A percentile compares a stretch with the other conserved stretches of the same genome.
Conservation (phyloP, 2,797 vertebrate genomes). For the Sardinella longiceps region DNA sequence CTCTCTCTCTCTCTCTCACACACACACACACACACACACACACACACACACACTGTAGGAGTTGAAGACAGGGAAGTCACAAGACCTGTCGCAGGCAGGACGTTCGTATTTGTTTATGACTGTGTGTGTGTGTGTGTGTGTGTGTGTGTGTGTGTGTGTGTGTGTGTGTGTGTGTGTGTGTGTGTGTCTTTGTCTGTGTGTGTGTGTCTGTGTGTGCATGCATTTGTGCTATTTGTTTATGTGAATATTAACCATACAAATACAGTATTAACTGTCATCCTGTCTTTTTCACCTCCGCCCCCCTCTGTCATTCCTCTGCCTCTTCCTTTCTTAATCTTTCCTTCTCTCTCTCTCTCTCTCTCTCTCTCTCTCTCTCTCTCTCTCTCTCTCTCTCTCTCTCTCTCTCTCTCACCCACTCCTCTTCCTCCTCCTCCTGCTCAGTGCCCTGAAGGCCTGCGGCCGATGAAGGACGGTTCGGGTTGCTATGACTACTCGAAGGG, state of each 20-base stretch:
- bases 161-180: not conserved
- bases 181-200: not conserved
- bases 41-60: not conserved
- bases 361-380: slow-evolving; percentile 1
- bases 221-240: too few relatives aligned
- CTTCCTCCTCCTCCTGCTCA: slow-evolving; percentile 54
- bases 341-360: slow-evolving; percentile 33
- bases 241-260: not conserved
- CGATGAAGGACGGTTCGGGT: slow-evolving; percentile 97
- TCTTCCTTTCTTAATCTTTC: not conserved
- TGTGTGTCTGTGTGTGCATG: not conserved
- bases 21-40: not conserved
- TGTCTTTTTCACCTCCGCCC: not conserved
- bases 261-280: not conserved
- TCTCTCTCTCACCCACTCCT: slow-evolving; percentile 29
- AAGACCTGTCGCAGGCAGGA: not conserved
- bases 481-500: slow-evolving; percentile 97
- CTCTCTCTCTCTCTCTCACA: not conserved
- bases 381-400: not conserved
- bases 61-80: not conserved
- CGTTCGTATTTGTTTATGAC: not conserved
- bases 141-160: not conserved
- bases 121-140: slow-evolving; percentile 3
- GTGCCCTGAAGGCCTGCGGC: slow-evolving; percentile 92
- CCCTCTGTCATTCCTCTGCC: not conserved